Evolutionary conservation across 2,797 vertebrate genomes (phyloP), one percentile per base, ranked within the genome.

Genomic region (Gymnodraco acuticeps): DNA sequence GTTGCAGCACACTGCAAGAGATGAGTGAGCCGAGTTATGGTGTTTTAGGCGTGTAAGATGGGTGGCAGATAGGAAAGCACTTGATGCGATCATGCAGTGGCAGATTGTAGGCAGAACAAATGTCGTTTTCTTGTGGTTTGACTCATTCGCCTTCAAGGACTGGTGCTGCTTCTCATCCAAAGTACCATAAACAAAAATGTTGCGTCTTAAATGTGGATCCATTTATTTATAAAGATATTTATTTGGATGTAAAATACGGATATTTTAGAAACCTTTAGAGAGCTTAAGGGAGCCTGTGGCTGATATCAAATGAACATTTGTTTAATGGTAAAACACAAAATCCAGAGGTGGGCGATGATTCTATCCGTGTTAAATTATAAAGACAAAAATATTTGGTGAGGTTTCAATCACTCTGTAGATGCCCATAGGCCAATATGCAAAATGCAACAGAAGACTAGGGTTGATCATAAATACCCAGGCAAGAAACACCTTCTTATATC

Each of bases 31-130:
- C 45, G 69, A 73, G 84, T 81, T 83, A 80, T 68, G 65, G 69
- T 38, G 77, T 83, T 81, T 75, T 76, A 70, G 73, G 77, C 66
- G 74, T 71, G 70, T 65, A 64, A 80, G 80, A 89, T 84, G 78
- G 84, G 89, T 77, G 85, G 77, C 69, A 75, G 87, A 86, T 83
- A 76, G 81, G 74, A 88, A 88, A 79, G 43, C 82, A 62, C 67
- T 87, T 23, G 75, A 77, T 74, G 69, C 88, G 77, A 82, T 90
- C 78, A 59, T 45, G 82, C 70, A 46, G 69, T 42, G 61, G 76
- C 46, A 71, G 78, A 82, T 33, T 56, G 79, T 76, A n/a, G 10
- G 55, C 67, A 20, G 67, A 73, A 70, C 64, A 69, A 41, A 75
- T 77, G 51, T 47, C 10, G 64, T 82, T 90, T 86, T 86, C 78